These are phyloP conservation scores for Sphinx pinastri DNA, from an alignment of 2,888 invertebrate species.

Conservation along the genomic window DNA sequence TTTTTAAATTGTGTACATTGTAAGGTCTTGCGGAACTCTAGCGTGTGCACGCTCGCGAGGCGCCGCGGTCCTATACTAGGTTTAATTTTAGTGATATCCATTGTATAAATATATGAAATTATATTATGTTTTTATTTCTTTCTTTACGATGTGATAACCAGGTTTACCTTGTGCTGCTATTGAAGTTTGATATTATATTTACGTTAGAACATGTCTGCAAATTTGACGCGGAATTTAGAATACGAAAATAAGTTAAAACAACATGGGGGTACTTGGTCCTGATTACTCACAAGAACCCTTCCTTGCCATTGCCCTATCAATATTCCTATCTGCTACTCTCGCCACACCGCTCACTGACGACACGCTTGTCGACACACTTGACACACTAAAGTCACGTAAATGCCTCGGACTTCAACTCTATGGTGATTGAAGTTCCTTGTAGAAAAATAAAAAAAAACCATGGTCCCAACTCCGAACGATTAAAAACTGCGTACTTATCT, in stretches of 20 bases:
- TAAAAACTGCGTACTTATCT: neutral
- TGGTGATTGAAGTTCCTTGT: no score
- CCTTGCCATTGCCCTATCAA: no score
- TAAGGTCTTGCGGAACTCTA: slow-evolving; percentile 19
- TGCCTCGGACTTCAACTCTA: no score
- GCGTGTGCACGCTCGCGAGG: neutral
- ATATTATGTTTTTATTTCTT: slow-evolving; percentile 21
- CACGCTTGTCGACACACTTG: no score
- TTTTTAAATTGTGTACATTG: slow-evolving; percentile 9
- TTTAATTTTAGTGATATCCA: slow-evolving; percentile 16
- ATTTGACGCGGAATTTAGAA: no score
- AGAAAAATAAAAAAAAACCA: neutral
- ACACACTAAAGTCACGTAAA: no score
- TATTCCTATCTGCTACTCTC: no score
- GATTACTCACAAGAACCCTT: no score
- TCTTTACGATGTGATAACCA: neutral
- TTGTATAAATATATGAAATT: slow-evolving; percentile 23
- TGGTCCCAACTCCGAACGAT: neutral
- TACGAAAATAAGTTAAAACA: no score
- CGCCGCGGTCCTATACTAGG: slow-evolving; percentile 2
- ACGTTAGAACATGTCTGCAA: no score
- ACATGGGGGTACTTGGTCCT: no score
- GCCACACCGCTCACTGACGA: no score
- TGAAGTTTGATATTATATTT: neutral
- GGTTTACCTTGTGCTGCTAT: neutral